Evolutionary conservation across 1,140 invertebrate species (phyloP).

Genomic region (Brachystomella parvula): DNA sequence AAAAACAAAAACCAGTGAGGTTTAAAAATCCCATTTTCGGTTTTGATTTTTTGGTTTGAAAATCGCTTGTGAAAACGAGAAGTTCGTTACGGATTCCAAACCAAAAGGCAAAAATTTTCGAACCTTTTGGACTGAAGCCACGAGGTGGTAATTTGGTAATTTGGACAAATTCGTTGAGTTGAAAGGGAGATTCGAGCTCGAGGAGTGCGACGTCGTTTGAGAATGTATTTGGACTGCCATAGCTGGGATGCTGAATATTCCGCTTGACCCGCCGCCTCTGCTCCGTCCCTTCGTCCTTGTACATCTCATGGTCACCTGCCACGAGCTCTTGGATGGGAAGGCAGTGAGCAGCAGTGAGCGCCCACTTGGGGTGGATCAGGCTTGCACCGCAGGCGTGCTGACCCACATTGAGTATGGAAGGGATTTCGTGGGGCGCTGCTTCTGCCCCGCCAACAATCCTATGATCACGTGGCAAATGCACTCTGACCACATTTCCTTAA

Average conservation of each 20-base stretch:
- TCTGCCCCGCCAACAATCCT: background rate
- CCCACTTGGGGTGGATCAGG: conserved; percentile 46
- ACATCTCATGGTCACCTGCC: background rate
- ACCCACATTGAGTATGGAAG: background rate
- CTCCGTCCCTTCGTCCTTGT: background rate
- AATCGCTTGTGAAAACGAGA: too few species aligned
- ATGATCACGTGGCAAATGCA: too few species aligned
- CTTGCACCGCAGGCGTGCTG: conserved; percentile 45
- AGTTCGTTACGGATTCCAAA: too few species aligned
- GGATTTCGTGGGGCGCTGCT: background rate
- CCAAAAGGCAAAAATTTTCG: too few species aligned
- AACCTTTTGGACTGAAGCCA: background rate
- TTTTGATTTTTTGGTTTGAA: too few species aligned
- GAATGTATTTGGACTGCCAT: background rate
- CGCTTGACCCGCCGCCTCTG: background rate
- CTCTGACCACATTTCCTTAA: too few species aligned
- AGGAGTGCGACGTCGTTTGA: background rate
- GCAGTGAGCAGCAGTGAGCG: conserved; percentile 52
- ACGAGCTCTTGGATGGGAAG: background rate
- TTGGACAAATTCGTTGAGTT: background rate
- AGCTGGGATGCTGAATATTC: background rate
- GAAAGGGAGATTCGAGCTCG: background rate
- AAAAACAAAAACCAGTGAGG: too few species aligned
- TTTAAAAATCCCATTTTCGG: too few species aligned
- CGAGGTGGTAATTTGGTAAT: background rate